Percentiles rank a stretch among this genome's conserved stretches.
phyloP scores from a whole-genome alignment of 2,888 invertebrate species.

The Coecobrya sp. region DNA sequence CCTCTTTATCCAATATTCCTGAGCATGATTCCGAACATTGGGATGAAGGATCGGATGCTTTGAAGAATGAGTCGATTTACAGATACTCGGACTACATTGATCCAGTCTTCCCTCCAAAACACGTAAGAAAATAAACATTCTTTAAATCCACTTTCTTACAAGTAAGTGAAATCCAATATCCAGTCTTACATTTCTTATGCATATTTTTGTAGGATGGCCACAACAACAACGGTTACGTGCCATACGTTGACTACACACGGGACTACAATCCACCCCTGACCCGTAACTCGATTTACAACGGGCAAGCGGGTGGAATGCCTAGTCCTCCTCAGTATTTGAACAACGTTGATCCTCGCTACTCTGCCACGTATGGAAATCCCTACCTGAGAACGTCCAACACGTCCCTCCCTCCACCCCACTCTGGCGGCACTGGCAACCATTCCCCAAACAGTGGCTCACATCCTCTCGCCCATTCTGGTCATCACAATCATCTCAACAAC shows the following conservation, averaged over 20 bases:
- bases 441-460: conserved; percentile 90
- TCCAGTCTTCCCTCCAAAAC: conserved; percentile 93
- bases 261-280: conserved; percentile 94
- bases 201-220: conserved; percentile 91
- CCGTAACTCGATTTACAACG: conserved; percentile 84
- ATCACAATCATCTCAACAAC: conserved; percentile 88
- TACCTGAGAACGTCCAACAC: conserved; percentile 92
- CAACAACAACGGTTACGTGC: conserved; percentile 95
- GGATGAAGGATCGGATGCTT: conserved; percentile 88
- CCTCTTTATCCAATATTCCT: conserved; percentile 86
- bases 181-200: background rate
- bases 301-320: conserved; percentile 71
- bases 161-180: no score
- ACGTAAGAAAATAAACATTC: conserved; percentile 88
- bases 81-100: conserved; percentile 92
- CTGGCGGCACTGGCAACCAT: conserved; percentile 88
- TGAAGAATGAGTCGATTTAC: conserved; percentile 87
- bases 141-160: no score
- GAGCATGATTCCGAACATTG: conserved; percentile 87
- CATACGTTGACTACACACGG: conserved; percentile 95
- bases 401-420: conserved; percentile 87
- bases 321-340: conserved; percentile 86
- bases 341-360: conserved; percentile 94
- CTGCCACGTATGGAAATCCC: conserved; percentile 95
- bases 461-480: conserved; percentile 94